Evolutionary conservation across 2,888 invertebrate genomes (phyloP).

Genomic region (Lysandra coridon): DNA sequence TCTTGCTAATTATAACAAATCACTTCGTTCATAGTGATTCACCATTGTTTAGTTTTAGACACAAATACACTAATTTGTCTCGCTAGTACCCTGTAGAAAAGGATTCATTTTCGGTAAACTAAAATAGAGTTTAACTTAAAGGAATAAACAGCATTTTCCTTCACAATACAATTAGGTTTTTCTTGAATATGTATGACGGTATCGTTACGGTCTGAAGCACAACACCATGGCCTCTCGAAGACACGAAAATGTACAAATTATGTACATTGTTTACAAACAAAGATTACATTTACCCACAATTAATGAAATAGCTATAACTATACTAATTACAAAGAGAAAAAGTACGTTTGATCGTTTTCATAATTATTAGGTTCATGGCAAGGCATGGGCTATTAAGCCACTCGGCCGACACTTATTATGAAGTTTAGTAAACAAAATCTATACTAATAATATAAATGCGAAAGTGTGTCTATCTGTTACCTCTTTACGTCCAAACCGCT

Average conservation of each 20-base stretch:
- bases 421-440: too few relatives aligned
- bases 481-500: too few relatives aligned
- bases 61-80: constrained; percentile 23
- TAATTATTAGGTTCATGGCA: too few relatives aligned
- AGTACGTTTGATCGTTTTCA: too few relatives aligned
- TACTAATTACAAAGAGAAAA: too few relatives aligned
- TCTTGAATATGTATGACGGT: constrained; percentile 20
- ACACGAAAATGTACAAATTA: constrained; percentile 21
- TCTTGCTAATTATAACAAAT: not conserved
- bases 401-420: too few relatives aligned
- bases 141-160: not conserved
- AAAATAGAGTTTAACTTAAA: not conserved
- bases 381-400: too few relatives aligned
- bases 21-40: not conserved
- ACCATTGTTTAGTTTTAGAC: not conserved
- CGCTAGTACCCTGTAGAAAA: not conserved
- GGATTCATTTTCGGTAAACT: not conserved
- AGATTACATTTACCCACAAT: not conserved
- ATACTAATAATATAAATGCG: too few relatives aligned
- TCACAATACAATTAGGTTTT: not conserved
- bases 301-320: not conserved
- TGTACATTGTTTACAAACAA: not conserved
- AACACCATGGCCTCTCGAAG: constrained; percentile 27
- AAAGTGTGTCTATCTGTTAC: too few relatives aligned
- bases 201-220: constrained; percentile 22